Base-by-base conservation (phyloP, 64 coral and sea anemone species). In the Stichodactyla helianthus region DNA sequence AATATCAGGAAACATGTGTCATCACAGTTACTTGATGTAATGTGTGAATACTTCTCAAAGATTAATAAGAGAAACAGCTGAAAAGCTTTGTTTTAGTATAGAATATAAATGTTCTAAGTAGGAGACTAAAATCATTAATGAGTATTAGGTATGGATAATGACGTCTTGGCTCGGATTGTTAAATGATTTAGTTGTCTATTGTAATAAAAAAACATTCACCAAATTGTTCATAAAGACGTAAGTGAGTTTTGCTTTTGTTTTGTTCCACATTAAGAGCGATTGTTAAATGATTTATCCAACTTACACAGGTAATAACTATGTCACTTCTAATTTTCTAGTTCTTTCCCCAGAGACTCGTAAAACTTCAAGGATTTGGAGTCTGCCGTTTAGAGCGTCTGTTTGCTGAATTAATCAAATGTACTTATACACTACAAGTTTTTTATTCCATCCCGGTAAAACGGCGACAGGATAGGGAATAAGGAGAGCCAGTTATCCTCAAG, bases 391-490 rank as follows among this genome's bases (percentile, higher is more conserved):
- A 31, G 68, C 68, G 25, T 35, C 68, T 31, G 68, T 74, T 74
- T 74, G 26, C 68, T 31, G 25, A 74, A 74, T 74, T 74, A 10
- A 31, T 74, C 25, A 74, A 74, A 74, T 74, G 68, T 74, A 31
- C 68, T 35, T 74, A 10, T 10, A n/a, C 27, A 74, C 25, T 14
- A 35, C 68, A 31, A 74, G 68, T 26, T 13, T 74, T 71, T 26
- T 31, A 74, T 27, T 54, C 53, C 50, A 18, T 51, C 28, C 28
- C 28, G 28, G 77, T 20, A 50, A 51, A 81, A 84, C 14, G 53
- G 44, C 83, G 15, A 7, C 83, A 84, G 83, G 53, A 84, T 84
- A 84, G 83, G 83, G 19, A 55, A 84, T 12, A 84, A 84, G 51
- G 83, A 84, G 83, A 84, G 83, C n/a, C 83, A 84, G 19, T 19